Base-by-base conservation (phyloP, 2,113 vertebrate genomes). In the Gavialis gangeticus region DNA sequence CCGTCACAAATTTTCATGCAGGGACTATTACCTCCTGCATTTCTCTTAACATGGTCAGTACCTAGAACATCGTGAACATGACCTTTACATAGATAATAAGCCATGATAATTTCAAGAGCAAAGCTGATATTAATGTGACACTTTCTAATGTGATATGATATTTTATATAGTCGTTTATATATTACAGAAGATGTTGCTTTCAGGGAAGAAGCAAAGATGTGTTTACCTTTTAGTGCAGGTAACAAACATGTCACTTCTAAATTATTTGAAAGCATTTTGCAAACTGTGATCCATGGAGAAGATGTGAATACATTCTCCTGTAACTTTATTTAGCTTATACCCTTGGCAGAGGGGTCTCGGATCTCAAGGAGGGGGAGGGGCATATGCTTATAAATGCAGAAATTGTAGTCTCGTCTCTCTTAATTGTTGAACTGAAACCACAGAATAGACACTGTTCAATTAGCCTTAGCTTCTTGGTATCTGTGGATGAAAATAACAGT, bases 341-440 rank as follows among this genome's bases (percentile, higher is more conserved):
- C 55, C 54, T 28, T 92, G 86, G 60, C 78, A 69, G 71, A 82
- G 83, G 63, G 80, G 37, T 37, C 37, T 37, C 5, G 8, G 37
- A 37, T 37, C 6, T 37, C 37, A 37, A 37, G 46, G 46, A 46
- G 7, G 7, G 9, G 46, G 46, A 46, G 46, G 46, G 46, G 46
- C 21, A 84, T 88, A n/a, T 12, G 28, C 5, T 57, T 91, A 15
- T 57, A 60, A 90, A 28, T 9, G 0, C 78, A 0, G 76, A 27
- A 1, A 34, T 63, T 19, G 10, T 76, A 56, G 2, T 12, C 66
- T 81, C 78, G 84, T 90, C 91, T n/a, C 1, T 66, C 93, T 71
- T 82, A 84, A n/a, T 91, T 66, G 56, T 92, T 88, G 64, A 84
- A 78, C 92, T 96, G 88, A 84, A 88, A 55, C 5, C n/a, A 16